phyloP scores from a whole-genome alignment of 2,888 invertebrate species.

The Leptopilina myrica region DNA sequence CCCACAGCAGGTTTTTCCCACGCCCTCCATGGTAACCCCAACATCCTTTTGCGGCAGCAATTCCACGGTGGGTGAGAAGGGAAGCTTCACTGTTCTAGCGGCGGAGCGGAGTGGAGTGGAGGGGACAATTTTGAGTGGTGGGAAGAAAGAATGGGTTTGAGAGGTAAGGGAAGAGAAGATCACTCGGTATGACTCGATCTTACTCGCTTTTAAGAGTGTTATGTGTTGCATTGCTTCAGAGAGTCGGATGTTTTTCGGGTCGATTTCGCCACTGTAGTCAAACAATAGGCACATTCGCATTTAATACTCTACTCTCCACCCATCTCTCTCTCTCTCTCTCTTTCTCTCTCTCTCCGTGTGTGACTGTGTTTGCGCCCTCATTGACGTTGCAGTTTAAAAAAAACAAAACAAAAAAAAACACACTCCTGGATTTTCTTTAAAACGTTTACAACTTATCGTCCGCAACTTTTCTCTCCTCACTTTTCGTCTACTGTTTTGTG shows the following conservation, averaged over 20 bases:
- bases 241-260: constrained; percentile 67
- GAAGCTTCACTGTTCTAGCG: constrained; percentile 19
- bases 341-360: too few species aligned
- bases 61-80: constrained; percentile 64
- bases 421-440: too few species aligned
- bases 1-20: constrained; percentile 89
- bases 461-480: constrained; percentile 44
- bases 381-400: not conserved
- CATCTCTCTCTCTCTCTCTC: too few species aligned
- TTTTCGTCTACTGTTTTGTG: constrained; percentile 43
- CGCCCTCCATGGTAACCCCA: constrained; percentile 87
- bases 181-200: constrained; percentile 40
- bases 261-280: constrained; percentile 67
- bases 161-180: constrained; percentile 56
- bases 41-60: constrained; percentile 82
- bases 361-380: constrained; percentile 26
- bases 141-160: constrained; percentile 54
- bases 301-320: constrained; percentile 57
- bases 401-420: too few species aligned
- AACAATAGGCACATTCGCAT: constrained; percentile 72
- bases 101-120: constrained; percentile 2
- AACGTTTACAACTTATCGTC: not conserved
- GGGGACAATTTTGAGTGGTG: constrained; percentile 44
- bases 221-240: constrained; percentile 6
- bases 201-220: constrained; percentile 3